Base-by-base conservation (phyloP, 2,113 vertebrate species). In the Progne subis region DNA sequence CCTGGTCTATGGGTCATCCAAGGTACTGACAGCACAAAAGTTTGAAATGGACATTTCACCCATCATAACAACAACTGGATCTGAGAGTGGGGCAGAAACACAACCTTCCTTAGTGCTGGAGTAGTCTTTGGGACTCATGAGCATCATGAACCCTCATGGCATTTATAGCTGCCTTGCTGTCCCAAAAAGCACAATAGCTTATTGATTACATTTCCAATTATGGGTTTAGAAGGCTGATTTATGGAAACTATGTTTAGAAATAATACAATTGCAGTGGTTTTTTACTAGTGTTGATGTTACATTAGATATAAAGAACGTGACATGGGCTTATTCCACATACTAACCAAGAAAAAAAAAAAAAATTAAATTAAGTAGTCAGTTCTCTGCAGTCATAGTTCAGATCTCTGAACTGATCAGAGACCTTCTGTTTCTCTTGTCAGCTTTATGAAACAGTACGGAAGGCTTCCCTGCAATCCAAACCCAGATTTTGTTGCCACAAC, bases 71-170 rank as follows among this genome's bases (percentile, higher is more conserved):
- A 8, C 23, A 74, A 21, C 29, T 47, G 39, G 18, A 28, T 1
- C 1, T 11, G 6, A 17, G 26, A 55, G 12, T 11, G 44, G 39
- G 86, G 39, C 9, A 37, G 2, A 25, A 87, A 71, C 49, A 78
- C 14, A 37, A 61, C 26, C 20, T 64, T 56, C 0, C 0, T 39
- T 43, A 41, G 25, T 25, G 57, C 28, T 41, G 32, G 43, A 72
- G 64, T 19, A 2, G 4, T 67, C 64, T 67, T 23, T 47, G 82
- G 53, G 28, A 87, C 43, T 44, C 50, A n/a, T 0, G 3, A 47
- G 7, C 23, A 37, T 49, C 13, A 6, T 50, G 46, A 68, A n/a
- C 29, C 82, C 24, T 44, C 5, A 12, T 24, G 44, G 18, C 17
- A 69, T 65, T 93, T 82, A 28, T 24, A 7, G 15, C 31, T 76